phyloP scores from a whole-genome alignment of 2,797 vertebrate species.

The Acipenser transmontanus region DNA sequence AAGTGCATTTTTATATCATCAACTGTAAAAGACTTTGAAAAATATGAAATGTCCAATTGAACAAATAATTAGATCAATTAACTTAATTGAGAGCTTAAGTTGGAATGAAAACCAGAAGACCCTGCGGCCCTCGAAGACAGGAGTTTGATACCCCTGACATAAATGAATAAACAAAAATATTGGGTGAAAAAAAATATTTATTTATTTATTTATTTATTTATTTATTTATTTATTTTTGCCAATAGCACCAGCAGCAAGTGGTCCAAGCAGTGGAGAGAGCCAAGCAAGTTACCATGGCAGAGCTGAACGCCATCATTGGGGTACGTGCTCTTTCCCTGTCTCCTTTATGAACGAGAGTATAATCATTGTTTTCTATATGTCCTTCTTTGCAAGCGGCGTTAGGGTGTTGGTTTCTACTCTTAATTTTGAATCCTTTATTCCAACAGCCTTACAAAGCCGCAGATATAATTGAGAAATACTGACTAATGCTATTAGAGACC shows the following conservation, averaged over 20 bases:
- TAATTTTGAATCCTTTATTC: background rate
- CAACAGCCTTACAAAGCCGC: background rate
- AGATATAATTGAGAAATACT: background rate
- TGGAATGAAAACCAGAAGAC: too few species aligned
- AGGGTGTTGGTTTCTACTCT: background rate
- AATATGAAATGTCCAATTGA: too few species aligned
- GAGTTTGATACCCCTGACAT: background rate
- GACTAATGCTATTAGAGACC: background rate
- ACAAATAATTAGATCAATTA: too few species aligned
- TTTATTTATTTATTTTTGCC: constrained; percentile 24
- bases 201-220: constrained; percentile 51
- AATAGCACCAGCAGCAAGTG: constrained; percentile 54
- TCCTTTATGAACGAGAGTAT: background rate
- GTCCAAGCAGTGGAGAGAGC: constrained; percentile 66
- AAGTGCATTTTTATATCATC: background rate
- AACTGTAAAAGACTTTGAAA: background rate
- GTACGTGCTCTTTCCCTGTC: constrained; percentile 63
- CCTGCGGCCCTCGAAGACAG: too few species aligned
- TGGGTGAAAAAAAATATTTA: constrained; percentile 32
- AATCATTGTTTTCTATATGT: background rate
- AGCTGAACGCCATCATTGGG: constrained; percentile 94
- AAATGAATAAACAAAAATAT: background rate
- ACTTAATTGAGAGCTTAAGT: too few species aligned
- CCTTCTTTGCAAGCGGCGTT: background rate
- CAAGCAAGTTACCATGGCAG: constrained; percentile 97